Conservation (phyloP, 2,113 vertebrate species). For the Dromaius novaehollandiae region DNA sequence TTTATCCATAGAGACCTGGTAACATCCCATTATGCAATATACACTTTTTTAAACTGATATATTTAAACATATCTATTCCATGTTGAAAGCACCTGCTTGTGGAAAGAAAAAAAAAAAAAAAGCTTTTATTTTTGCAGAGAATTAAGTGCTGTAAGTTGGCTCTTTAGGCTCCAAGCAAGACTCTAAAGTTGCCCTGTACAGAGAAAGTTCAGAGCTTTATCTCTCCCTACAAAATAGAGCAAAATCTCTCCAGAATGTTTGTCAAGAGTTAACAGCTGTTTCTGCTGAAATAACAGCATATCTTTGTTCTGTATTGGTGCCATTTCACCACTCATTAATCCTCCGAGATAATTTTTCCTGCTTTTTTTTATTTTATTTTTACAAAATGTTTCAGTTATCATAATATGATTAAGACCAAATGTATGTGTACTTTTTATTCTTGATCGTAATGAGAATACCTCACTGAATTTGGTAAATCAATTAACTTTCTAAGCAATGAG, state of each 20-base stretch:
- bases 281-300: background rate
- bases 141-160: background rate
- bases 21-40: background rate
- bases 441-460: background rate
- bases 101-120: background rate
- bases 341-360: background rate
- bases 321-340: background rate
- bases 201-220: background rate
- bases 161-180: background rate
- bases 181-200: background rate
- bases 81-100: background rate
- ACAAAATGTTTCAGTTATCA: background rate
- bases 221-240: background rate
- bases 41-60: background rate
- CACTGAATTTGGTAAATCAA: background rate
- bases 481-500: background rate
- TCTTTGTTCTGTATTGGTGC: background rate
- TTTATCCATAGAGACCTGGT: conserved; percentile 95
- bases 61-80: background rate
- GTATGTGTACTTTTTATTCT: background rate
- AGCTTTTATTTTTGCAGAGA: background rate
- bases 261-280: background rate
- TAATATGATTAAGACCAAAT: background rate
- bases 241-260: background rate
- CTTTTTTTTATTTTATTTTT: background rate